Evolutionary conservation across 2,888 invertebrate species (phyloP), one percentile per base, ranked within the genome.

Genomic region (Zonitis immaculata): DNA sequence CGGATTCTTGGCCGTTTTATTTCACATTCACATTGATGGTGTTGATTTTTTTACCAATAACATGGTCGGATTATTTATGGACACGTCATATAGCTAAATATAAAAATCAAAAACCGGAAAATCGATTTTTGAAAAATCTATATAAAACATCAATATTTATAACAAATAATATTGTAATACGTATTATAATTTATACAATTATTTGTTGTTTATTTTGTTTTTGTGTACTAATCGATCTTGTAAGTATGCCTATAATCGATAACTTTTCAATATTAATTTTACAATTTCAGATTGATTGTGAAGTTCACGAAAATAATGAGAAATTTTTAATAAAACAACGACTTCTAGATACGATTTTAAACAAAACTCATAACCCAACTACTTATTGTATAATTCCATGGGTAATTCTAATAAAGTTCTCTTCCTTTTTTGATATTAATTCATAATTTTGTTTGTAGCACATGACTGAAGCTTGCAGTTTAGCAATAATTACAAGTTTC

Each of bases 21-120:
- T 72, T 73, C 12, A 65, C 77, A 1, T 70, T 79, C 4, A 71
- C 76, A 0, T 61, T 77, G 25, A 60, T 83, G n/a, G 70, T 83
- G 66, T 75, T 85, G 1, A 60, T 84, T 1, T 74, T 89, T 59
- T 77, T 89, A 49, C 84, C 88, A 0, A 68, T 89, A 6, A 84
- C 85, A 0, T 91, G 91, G 91, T 86, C 86, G 56, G 85, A 88
- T 66, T 87, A 86, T 62, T 66, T 86, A 1, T 89, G 88, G 88
- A 79, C 79, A 56, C 77, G 53, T 53, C 68, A 63, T 56, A 35
- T 62, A 8, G 56, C 61, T 6, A 60, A 59, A 77, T 75, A 73
- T 1, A 76, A 77, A 59, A 77, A 80, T 12, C 73, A 80, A n/a
- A 79, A 80, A 55, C 87, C 88, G 0, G 75, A 74, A 28, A 81